phyloP scores from a whole-genome alignment of 1,140 invertebrate species.

The Platyscapa corneri region DNA sequence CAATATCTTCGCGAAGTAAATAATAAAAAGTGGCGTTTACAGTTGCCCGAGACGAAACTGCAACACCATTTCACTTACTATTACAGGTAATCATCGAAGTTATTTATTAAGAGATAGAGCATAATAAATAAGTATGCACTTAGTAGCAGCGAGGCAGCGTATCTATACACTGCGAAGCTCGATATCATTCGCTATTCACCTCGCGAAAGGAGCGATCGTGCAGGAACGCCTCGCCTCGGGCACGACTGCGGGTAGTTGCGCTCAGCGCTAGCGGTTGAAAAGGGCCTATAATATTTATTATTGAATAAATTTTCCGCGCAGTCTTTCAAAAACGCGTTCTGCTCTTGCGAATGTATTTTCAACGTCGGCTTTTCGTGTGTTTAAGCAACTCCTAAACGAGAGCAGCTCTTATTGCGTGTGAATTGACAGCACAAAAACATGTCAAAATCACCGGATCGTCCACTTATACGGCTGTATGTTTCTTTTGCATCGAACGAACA shows the following conservation, averaged over 20 bases:
- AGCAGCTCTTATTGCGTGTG: too few species aligned
- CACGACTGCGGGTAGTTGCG: slow-evolving; percentile 32
- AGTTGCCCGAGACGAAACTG: neutral
- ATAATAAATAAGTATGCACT: slow-evolving; percentile 22
- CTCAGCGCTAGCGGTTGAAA: slow-evolving; percentile 10
- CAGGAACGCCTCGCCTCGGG: slow-evolving; percentile 37
- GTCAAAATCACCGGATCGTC: too few species aligned
- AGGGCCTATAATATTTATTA: slow-evolving; percentile 47
- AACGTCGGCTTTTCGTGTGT: neutral
- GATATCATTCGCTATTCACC: slow-evolving; percentile 46
- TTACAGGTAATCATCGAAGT: neutral
- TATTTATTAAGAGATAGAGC: slow-evolving; percentile 1
- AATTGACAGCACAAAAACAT: too few species aligned
- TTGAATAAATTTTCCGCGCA: slow-evolving; percentile 33
- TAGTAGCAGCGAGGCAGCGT: neutral
- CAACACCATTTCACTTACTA: neutral
- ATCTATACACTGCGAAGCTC: neutral
- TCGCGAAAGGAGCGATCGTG: slow-evolving; percentile 47
- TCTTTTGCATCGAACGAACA: neutral
- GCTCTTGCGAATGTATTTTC: neutral
- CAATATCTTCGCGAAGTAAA: neutral
- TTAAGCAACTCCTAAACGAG: neutral
- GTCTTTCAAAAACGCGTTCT: neutral
- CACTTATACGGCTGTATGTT: too few species aligned
- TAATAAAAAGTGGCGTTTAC: neutral